Percentiles rank a stretch among this genome's conserved stretches.
Conservation (phyloP, 2,797 vertebrate genomes). For the Iguana delicatissima region DNA sequence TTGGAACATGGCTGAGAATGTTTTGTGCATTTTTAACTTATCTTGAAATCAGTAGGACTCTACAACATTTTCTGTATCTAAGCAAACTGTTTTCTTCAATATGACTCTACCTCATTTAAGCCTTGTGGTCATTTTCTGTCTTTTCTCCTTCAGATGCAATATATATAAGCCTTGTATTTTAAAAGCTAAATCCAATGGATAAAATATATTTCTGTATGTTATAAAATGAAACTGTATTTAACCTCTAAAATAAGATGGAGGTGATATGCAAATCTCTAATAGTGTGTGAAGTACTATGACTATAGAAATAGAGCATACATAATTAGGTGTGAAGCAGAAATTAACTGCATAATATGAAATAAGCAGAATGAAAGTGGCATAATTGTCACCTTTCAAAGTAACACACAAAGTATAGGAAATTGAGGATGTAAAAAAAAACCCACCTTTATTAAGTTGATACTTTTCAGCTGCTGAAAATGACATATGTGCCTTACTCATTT, state of each 20-base stretch:
- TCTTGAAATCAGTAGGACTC: too few relatives aligned
- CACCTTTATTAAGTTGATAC: not conserved
- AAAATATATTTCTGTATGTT: not conserved
- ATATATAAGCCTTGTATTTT: not conserved
- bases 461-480: not conserved
- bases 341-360: not conserved
- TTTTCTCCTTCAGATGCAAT: too few relatives aligned
- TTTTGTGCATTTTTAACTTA: too few relatives aligned
- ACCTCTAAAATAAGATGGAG: not conserved
- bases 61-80: too few relatives aligned
- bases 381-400: constrained; percentile 6
- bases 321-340: not conserved
- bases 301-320: not conserved
- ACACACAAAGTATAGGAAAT: not conserved
- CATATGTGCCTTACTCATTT: not conserved
- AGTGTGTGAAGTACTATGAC: not conserved
- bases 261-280: not conserved
- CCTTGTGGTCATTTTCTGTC: too few relatives aligned
- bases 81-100: too few relatives aligned
- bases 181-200: not conserved
- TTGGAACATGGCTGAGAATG: too few relatives aligned
- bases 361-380: not conserved
- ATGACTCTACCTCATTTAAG: too few relatives aligned
- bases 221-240: not conserved
- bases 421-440: not conserved